Conservation (phyloP, 2,113 vertebrate genomes). For the Zingel zingel region DNA sequence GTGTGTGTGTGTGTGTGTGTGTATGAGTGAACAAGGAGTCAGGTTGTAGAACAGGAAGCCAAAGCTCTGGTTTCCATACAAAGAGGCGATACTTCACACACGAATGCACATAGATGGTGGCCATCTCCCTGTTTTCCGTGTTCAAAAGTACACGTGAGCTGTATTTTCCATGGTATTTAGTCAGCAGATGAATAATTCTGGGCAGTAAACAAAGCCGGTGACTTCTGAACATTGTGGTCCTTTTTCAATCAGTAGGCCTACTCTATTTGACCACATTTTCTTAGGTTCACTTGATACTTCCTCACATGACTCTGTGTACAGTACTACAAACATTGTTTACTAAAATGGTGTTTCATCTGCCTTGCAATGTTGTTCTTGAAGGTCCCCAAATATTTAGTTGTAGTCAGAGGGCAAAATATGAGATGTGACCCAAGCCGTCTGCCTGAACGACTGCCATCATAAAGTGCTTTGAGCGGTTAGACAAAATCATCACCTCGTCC, state of each 20-base stretch:
- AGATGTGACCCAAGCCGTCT: too few species aligned
- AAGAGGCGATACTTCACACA: not conserved
- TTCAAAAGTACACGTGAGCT: conserved; percentile 44
- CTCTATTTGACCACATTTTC: not conserved
- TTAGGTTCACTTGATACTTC: not conserved
- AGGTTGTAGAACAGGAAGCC: too few species aligned
- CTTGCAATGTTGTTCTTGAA: not conserved
- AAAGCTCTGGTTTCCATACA: too few species aligned
- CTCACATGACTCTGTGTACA: not conserved
- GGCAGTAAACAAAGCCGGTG: conserved; percentile 18
- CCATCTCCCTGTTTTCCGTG: not conserved
- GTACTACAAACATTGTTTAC: not conserved
- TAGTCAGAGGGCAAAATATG: too few species aligned
- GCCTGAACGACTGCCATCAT: too few species aligned
- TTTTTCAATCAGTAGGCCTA: not conserved
- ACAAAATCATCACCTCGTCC: not conserved
- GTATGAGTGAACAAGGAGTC: not conserved
- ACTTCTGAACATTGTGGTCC: not conserved
- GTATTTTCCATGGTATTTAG: conserved; percentile 55
- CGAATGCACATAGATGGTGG: not conserved
- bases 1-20: not conserved
- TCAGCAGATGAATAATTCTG: conserved; percentile 41
- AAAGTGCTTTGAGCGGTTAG: too few species aligned
- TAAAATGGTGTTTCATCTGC: not conserved
- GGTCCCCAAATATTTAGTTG: not conserved